A percentile compares a stretch with the other conserved stretches of the same genome.
phyloP scores from a whole-genome alignment of 1,140 invertebrate species.

The Danaus plexippus region DNA sequence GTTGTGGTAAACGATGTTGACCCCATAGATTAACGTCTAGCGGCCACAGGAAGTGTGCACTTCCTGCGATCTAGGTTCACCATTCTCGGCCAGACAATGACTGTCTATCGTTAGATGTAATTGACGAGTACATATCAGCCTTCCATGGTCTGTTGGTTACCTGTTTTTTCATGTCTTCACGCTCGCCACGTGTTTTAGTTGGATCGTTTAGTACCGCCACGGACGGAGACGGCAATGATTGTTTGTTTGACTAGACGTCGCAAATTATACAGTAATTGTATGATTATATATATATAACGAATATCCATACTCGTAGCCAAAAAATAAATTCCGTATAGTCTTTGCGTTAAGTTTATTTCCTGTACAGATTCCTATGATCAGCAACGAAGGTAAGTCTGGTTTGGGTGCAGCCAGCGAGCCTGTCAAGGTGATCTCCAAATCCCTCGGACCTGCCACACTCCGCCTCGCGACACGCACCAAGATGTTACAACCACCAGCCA shows the following conservation, averaged over 20 bases:
- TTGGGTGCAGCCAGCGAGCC: conserved; percentile 35
- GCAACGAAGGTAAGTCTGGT: conserved; percentile 57
- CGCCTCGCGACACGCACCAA: conserved; percentile 45
- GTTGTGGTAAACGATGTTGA: conserved; percentile 48
- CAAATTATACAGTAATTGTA: too few relatives aligned
- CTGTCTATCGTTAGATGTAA: conserved; percentile 46
- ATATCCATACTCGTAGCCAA: neutral
- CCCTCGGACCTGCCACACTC: conserved; percentile 40
- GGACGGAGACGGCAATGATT: too few relatives aligned
- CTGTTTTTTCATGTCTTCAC: conserved; percentile 26
- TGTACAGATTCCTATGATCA: conserved; percentile 52
- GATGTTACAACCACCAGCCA: conserved; percentile 55
- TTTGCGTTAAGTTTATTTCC: conserved; percentile 4
- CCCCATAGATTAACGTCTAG: conserved; percentile 28
- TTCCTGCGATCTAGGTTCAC: conserved; percentile 53
- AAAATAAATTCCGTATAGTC: conserved; percentile 1
- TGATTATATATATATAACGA: too few relatives aligned
- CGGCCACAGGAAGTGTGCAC: conserved; percentile 52
- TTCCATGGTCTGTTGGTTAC: conserved; percentile 47
- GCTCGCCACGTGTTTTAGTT: conserved; percentile 1
- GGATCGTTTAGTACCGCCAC: too few relatives aligned
- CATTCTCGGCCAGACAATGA: conserved; percentile 57
- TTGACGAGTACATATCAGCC: conserved; percentile 40
- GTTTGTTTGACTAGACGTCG: too few relatives aligned
- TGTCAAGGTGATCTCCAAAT: conserved; percentile 17